Conservation (phyloP, 2,888 invertebrate genomes). For the Diachrysia chrysitis region DNA sequence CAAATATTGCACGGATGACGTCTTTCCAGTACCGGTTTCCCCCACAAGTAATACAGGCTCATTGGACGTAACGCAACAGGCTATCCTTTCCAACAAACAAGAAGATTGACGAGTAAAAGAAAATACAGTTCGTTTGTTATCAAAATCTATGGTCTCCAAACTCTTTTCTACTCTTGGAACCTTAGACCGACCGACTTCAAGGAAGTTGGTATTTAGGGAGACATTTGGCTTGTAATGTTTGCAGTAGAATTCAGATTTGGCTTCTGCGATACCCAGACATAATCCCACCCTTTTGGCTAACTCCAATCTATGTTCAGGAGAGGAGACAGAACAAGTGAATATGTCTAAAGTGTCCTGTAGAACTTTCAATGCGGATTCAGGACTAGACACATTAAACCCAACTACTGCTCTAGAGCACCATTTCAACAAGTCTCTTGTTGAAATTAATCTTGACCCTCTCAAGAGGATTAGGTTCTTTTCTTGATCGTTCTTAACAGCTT, state of each 20-base stretch:
- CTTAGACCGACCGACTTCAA: constrained; percentile 93
- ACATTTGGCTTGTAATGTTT: constrained; percentile 94
- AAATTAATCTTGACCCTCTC: constrained; percentile 91
- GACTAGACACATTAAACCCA: constrained; percentile 93
- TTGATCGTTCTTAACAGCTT: constrained; percentile 60
- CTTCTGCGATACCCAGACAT: constrained; percentile 94
- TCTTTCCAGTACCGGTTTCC: constrained; percentile 99
- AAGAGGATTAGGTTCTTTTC: constrained; percentile 70
- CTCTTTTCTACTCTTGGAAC: constrained; percentile 83
- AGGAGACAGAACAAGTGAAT: constrained; percentile 94
- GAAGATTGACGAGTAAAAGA: constrained; percentile 95
- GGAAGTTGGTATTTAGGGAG: constrained; percentile 85
- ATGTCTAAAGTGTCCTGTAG: constrained; percentile 97
- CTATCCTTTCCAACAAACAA: constrained; percentile 95
- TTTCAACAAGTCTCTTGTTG: constrained; percentile 97
- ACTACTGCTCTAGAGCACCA: constrained; percentile 95
- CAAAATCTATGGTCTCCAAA: constrained; percentile 78
- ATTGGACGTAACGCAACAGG: constrained; percentile 93
- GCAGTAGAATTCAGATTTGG: constrained; percentile 94
- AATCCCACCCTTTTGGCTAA: constrained; percentile 93
- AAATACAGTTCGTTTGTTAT: constrained; percentile 89
- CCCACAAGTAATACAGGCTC: constrained; percentile 98
- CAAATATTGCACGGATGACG: constrained; percentile 97
- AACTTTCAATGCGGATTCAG: constrained; percentile 91
- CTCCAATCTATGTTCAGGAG: constrained; percentile 90